Conservation (phyloP, 2,888 invertebrate genomes). For the Orthonevra nobilis region DNA sequence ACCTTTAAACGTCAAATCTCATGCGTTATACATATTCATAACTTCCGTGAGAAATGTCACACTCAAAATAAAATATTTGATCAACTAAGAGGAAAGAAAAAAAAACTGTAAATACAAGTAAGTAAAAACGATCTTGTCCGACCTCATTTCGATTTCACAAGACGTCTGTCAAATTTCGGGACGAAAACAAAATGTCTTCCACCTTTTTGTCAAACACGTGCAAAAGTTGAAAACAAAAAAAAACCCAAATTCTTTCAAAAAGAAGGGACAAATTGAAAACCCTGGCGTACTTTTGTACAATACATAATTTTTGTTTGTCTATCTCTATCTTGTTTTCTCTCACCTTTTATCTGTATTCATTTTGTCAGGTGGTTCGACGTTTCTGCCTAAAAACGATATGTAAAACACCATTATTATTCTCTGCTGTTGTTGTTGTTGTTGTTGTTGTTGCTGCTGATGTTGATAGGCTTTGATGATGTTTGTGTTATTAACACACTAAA, state of each 20-base stretch:
- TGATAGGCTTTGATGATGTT: slow-evolving; percentile 37
- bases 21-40: too few relatives aligned
- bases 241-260: too few relatives aligned
- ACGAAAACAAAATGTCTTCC: background rate
- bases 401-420: slow-evolving; percentile 77
- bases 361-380: slow-evolving; percentile 78
- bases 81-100: background rate
- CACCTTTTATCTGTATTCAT: slow-evolving; percentile 67
- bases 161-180: background rate
- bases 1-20: slow-evolving; percentile 10
- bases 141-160: slow-evolving; percentile 36
- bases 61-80: too few relatives aligned
- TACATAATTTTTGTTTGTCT: background rate
- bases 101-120: slow-evolving; percentile 1
- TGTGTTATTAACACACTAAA: too few relatives aligned
- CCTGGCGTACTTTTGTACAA: too few relatives aligned
- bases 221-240: background rate
- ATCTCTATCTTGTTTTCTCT: slow-evolving; percentile 3
- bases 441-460: slow-evolving; percentile 8
- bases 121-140: slow-evolving; percentile 22
- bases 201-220: background rate
- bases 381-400: slow-evolving; percentile 77
- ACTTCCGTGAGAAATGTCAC: slow-evolving; percentile 17
- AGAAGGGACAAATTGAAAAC: too few relatives aligned
- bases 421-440: slow-evolving; percentile 6